These are phyloP conservation scores for Gopherus evgoodei DNA, from an alignment of 2,113 vertebrate species.

Conservation along the genomic window DNA sequence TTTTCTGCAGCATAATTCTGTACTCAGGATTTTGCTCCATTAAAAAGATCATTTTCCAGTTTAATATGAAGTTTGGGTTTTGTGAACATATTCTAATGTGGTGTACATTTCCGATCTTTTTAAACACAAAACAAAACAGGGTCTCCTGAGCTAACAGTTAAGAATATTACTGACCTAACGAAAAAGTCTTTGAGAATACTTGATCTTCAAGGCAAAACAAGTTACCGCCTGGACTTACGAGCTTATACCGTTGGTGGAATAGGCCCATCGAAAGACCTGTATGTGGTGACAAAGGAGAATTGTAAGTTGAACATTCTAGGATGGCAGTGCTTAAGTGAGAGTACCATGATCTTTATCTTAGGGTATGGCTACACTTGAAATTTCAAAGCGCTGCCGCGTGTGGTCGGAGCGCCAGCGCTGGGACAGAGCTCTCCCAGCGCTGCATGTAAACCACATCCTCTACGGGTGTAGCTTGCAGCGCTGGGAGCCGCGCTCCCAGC, in stretches of 20 bases:
- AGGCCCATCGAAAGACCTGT: slow-evolving; percentile 78
- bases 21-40: background rate
- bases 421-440: no score
- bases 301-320: slow-evolving; percentile 73
- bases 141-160: slow-evolving; percentile 76
- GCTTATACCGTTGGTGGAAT: slow-evolving; percentile 81
- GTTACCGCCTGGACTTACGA: slow-evolving; percentile 79
- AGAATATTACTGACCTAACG: slow-evolving; percentile 81
- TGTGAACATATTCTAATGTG: background rate
- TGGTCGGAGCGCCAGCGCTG: no score
- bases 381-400: no score
- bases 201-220: slow-evolving; percentile 83
- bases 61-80: background rate
- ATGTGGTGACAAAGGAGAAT: slow-evolving; percentile 83
- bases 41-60: background rate
- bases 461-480: no score
- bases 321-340: background rate
- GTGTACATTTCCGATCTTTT: background rate
- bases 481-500: no score
- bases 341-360: background rate
- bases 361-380: no score
- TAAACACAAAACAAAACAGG: slow-evolving; percentile 59
- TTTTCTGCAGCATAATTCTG: background rate
- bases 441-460: no score
- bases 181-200: slow-evolving; percentile 79